Evolutionary conservation across 2,113 vertebrate genomes (phyloP).

Genomic region (Orthochromis malagaraziensis): DNA sequence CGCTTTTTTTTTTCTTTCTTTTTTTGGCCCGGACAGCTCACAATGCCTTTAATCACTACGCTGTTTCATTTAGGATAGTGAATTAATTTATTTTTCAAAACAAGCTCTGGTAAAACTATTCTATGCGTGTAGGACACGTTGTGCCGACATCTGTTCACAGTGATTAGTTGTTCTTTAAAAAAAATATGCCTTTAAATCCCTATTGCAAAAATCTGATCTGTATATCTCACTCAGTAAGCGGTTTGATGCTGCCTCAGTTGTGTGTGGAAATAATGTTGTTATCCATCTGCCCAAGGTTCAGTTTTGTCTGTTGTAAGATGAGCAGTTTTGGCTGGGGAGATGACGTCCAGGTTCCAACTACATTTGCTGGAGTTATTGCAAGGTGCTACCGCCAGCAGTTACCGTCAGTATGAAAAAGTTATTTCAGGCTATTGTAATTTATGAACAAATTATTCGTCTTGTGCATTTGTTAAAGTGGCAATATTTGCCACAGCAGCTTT

Average conservation of each 20-base stretch:
- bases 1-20: fast-evolving
- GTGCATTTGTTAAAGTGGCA: not conserved
- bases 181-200: not conserved
- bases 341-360: not conserved
- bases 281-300: not conserved
- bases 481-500: not conserved
- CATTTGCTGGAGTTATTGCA: not conserved
- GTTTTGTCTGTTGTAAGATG: not conserved
- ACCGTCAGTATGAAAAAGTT: not conserved
- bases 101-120: not conserved
- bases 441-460: not conserved
- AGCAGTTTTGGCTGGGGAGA: not conserved
- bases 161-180: not conserved
- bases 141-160: not conserved
- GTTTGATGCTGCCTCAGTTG: not conserved
- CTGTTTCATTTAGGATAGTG: not conserved
- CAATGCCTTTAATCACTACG: not conserved
- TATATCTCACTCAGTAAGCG: not conserved
- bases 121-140: not conserved
- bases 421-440: not conserved
- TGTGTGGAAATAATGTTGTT: not conserved
- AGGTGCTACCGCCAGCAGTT: not conserved
- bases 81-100: not conserved
- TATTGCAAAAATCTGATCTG: not conserved
- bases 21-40: not conserved